phyloP scores from a whole-genome alignment of 2,113 vertebrate species.

The Nymphicus hollandicus region DNA sequence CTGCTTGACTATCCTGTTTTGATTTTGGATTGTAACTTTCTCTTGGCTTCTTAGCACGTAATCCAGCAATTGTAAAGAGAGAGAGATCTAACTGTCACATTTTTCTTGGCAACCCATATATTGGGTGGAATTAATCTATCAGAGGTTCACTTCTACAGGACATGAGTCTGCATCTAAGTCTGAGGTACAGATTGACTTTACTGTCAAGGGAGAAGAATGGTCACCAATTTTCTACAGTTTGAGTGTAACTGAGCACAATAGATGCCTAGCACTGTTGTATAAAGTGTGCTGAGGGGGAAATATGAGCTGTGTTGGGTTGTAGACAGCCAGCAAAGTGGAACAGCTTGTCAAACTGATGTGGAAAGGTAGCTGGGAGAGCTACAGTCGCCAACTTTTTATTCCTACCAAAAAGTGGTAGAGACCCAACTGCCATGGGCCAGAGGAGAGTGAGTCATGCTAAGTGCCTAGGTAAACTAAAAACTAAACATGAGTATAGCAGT shows the following conservation, averaged over 20 bases:
- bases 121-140: background rate
- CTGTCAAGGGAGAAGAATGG: background rate
- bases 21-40: background rate
- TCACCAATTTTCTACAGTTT: background rate
- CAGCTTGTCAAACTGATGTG: background rate
- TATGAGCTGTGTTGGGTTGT: background rate
- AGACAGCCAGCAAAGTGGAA: background rate
- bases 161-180: background rate
- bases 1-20: background rate
- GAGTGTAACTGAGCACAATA: background rate
- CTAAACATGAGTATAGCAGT: background rate
- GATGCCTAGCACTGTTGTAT: background rate
- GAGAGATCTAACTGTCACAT: background rate
- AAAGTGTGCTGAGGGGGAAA: background rate
- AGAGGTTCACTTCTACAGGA: background rate
- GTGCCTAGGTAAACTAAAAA: background rate
- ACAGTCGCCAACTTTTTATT: background rate
- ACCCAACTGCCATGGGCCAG: background rate
- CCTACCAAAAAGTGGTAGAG: background rate
- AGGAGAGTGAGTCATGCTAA: background rate
- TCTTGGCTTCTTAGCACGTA: background rate
- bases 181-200: background rate
- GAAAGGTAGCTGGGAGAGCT: background rate
- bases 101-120: background rate
- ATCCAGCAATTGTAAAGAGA: background rate